Evolutionary conservation across 2,888 invertebrate genomes (phyloP).

Genomic region (Allacma fusca): DNA sequence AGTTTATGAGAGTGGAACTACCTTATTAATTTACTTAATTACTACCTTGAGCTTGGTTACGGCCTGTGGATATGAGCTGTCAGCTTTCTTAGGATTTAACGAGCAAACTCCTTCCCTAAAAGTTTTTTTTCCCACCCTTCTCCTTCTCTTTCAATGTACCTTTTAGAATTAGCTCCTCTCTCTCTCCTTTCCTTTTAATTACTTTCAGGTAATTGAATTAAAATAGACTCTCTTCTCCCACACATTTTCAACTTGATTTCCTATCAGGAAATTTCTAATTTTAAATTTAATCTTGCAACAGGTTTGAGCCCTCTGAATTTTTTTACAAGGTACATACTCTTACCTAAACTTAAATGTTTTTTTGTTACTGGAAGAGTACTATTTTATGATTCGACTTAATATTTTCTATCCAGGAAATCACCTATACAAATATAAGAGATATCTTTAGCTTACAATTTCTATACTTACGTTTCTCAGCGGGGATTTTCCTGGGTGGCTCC

Average conservation of each 20-base stretch:
- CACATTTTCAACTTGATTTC: no score
- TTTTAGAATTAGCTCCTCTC: not conserved
- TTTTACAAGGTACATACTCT: no score
- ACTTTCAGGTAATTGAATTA: constrained; percentile 4
- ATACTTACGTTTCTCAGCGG: not conserved
- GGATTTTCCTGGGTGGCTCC: constrained; percentile 23
- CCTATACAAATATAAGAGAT: no score
- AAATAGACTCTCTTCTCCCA: not conserved
- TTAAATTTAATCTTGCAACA: not conserved
- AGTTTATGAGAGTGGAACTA: constrained; percentile 43
- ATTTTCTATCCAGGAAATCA: no score
- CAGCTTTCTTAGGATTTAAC: constrained; percentile 23
- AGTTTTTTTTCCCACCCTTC: not conserved
- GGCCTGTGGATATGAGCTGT: constrained; percentile 20
- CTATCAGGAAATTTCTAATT: no score
- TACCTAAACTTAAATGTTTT: no score
- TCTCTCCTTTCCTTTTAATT: not conserved
- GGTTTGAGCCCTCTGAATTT: no score
- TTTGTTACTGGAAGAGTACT: no score
- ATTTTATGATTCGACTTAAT: no score
- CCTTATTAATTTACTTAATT: constrained; percentile 59
- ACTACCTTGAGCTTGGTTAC: constrained; percentile 38
- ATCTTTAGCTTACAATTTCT: no score
- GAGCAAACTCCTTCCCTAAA: constrained; percentile 25
- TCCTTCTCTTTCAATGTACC: not conserved